Base-by-base conservation (phyloP, 2,113 vertebrate genomes). In the Hyperoodon ampullatus region DNA sequence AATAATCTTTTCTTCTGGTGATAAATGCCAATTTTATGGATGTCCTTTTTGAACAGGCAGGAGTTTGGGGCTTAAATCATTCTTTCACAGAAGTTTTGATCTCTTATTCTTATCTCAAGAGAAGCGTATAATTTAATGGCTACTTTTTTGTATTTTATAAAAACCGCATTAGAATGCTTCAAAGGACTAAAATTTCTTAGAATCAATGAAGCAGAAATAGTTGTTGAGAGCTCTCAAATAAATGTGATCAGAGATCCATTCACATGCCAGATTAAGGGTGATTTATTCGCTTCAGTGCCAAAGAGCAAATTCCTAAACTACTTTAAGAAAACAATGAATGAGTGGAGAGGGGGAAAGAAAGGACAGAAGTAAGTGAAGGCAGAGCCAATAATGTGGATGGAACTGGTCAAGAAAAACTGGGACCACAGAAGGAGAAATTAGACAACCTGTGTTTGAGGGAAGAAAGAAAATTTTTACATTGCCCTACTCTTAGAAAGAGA, bases 1-100 rank as follows among this genome's bases (percentile, higher is more conserved):
- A 78, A 71, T 83, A 75, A 68, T 94, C 75, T 95, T 95, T 96
- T 89, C 82, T 87, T 82, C 39, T 84, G 84, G n/a, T 91, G 72
- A 44, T 88, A 60, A 94, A 58, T 93, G 35, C 19, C 87, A 78
- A 39, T 74, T 95, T 81, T 94, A 39, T 50, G 23, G 6, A 50
- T 61, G 15, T 61, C 77, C 6, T 91, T 83, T 94, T 66, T 95
- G 53, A 94, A 60, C 14, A 85, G n/a, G 16, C 35, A 82, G n/a
- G 82, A 92, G 30, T 68, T 68, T 42, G 9, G 15, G 44, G 23
- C 61, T 80, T 72, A 90, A 95, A 89, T 95, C 44, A 70, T 78
- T 77, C 72, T 89, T 86, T 92, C 14, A 71, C 14, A 71, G 90
- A 94, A 92, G 83, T 84, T 87, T 96, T 94, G 53, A 44, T 88